Conservation (phyloP, 1,140 invertebrate species). For the Nasonia longicornis region DNA sequence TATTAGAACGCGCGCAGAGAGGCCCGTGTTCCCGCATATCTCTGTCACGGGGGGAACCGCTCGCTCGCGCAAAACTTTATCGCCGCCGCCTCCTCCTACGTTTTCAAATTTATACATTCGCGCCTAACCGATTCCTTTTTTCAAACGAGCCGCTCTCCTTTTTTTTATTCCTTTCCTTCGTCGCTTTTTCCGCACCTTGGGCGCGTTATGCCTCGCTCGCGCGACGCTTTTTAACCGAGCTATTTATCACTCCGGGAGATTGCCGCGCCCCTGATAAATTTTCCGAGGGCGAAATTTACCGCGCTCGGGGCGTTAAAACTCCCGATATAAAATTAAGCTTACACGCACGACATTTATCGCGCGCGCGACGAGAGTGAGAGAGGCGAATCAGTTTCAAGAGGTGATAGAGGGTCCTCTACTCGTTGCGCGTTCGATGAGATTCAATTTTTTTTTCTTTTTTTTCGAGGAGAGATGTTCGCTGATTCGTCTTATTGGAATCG, state of each 20-base stretch:
- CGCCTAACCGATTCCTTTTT: conserved; percentile 34
- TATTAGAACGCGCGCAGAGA: conserved; percentile 9
- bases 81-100: neutral
- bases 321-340: conserved; percentile 39
- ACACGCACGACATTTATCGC: conserved; percentile 23
- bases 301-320: neutral
- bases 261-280: conserved; percentile 32
- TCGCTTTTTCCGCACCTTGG: neutral
- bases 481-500: no score
- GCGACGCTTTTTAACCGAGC: conserved; percentile 13
- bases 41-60: neutral
- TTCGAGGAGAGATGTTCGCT: no score
- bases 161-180: neutral
- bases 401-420: neutral
- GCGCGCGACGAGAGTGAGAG: neutral
- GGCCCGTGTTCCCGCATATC: conserved; percentile 2
- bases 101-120: conserved; percentile 33
- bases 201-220: neutral
- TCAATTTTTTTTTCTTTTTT: neutral
- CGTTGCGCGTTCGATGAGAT: neutral
- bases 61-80: neutral
- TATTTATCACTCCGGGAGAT: conserved; percentile 23
- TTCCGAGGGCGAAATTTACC: conserved; percentile 23
- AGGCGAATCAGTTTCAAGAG: conserved; percentile 4
- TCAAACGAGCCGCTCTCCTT: neutral